Base-by-base conservation (phyloP, 92 coral and sea anemone genomes). In the Epizoanthus stellaris region DNA sequence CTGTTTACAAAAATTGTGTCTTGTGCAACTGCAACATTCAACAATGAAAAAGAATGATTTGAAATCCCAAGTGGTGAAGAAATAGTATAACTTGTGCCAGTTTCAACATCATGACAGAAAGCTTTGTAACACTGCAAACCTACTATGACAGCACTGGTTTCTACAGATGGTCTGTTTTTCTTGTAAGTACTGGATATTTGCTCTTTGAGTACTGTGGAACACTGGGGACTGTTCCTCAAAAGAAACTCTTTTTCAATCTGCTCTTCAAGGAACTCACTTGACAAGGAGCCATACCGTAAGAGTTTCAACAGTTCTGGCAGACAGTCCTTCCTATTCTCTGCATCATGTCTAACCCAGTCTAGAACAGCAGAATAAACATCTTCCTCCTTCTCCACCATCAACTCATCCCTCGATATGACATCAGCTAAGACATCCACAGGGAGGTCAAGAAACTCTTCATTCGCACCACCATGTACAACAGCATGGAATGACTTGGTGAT, bases 101-200 rank as follows among this genome's bases (percentile, higher is more conserved):
- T 63, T 20, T 20, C 12, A 10, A 63, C 9, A 63, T 63, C 67
- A 17, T 63, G 67, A 17, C 67, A 63, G 67, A 63, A 63, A 63
- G 67, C 67, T 63, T 63, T 63, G 67, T 63, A 23, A 63, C 34
- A n/a, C 8, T 63, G 67, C 23, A 63, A 63, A 34, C 67, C 67
- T 7, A 63, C 67, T 23, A 63, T 20, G 23, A 63, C 67, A 3
- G 34, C 12, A 34, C 19, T 34, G 17, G 19, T 34, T 63, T 63
- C 2, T 17, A 34, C 23, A 34, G 38, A 63, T 20, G 6, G 67
- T 5, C 67, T 10, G 9, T 63, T 13, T 20, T 6, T 63, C 17
- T 63, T n/a, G 36, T 5, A 30, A 0, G 36, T 0, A 30, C 1
- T 30, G 67, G 6, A 12, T 17, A 5, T 6, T 0, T n/a, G 36